Evolutionary conservation across 2,888 invertebrate species (phyloP).

Genomic region (Callyntrura sp.): DNA sequence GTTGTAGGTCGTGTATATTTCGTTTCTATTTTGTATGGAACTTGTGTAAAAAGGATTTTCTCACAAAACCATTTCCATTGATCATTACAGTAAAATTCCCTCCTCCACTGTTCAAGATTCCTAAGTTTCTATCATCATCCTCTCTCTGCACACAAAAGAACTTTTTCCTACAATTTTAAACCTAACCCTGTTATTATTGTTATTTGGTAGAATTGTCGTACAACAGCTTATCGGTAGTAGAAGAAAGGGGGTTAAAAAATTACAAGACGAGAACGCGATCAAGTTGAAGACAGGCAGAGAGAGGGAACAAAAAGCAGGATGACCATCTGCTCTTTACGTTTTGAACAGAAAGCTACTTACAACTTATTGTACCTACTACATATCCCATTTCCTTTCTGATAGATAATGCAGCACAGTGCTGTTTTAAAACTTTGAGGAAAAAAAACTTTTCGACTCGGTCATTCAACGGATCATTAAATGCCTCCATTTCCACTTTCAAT

Average conservation of each 20-base stretch:
- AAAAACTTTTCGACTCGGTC: constrained; percentile 33
- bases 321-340: constrained; percentile 69
- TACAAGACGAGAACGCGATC: constrained; percentile 6
- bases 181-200: constrained; percentile 60
- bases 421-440: neutral
- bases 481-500: constrained; percentile 3
- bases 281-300: neutral
- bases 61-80: constrained; percentile 52
- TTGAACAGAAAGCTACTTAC: constrained; percentile 19
- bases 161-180: constrained; percentile 34
- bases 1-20: too few species aligned
- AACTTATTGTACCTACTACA: too few species aligned
- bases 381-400: constrained; percentile 53
- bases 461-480: constrained; percentile 36
- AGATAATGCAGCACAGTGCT: neutral
- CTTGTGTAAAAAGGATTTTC: constrained; percentile 52
- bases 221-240: neutral
- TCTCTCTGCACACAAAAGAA: constrained; percentile 4
- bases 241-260: neutral
- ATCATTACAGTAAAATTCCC: constrained; percentile 62
- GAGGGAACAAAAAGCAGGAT: constrained; percentile 51
- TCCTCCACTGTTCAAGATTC: neutral
- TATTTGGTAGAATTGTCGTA: neutral
- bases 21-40: too few species aligned
- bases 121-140: neutral